Evolutionary conservation across 2,113 vertebrate genomes (phyloP), one percentile per base, ranked within the genome.

Genomic region (Falco punctatus): DNA sequence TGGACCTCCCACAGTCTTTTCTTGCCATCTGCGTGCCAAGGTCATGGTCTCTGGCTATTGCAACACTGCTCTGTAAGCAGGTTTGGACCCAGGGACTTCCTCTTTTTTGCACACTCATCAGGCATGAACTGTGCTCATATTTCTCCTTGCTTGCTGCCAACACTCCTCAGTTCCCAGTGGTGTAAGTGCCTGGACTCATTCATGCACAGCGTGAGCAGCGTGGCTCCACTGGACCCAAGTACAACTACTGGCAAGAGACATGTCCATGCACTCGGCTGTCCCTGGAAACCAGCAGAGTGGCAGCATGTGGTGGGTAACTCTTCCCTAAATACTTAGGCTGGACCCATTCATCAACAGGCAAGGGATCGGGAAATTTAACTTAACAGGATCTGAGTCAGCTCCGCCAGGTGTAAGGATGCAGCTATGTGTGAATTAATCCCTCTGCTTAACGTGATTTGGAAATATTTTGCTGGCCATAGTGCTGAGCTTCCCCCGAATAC

Each of bases 111-210:
- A 82, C 3, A 1, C 24, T 86, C 57, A n/a, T 35, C n/a, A 55
- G 66, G 26, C 27, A 20, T 38, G 66, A 79, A n/a, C n/a, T 42
- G 17, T 62, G 27, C 28, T 81, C 57, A 46, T 23, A n/a, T 10
- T 82, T 71, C 33, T 75, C 16, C 51, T 73, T 52, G 18, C 23
- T 49, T 71, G 46, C n/a, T 92, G 38, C 66, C 38, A 67, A 5
- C 15, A 6, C 0, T 2, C n/a, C 44, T 79, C 57, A n/a, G 26
- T 42, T 90, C 69, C 66, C 38, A 33, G 0, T 13, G 1, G 0
- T 35, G 22, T 62, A 52, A 33, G 15, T 65, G 61, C 42, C 70
- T 55, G 55, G 51, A 32, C 55, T 49, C 40, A 48, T 21, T 78
- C 4, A 0, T 5, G 2, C 42, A 32, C 26, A 66, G 6, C 35